Percentiles rank a stretch among this genome's conserved stretches.
phyloP scores from a whole-genome alignment of 1,140 invertebrate genomes.

The Ladona fulva region DNA sequence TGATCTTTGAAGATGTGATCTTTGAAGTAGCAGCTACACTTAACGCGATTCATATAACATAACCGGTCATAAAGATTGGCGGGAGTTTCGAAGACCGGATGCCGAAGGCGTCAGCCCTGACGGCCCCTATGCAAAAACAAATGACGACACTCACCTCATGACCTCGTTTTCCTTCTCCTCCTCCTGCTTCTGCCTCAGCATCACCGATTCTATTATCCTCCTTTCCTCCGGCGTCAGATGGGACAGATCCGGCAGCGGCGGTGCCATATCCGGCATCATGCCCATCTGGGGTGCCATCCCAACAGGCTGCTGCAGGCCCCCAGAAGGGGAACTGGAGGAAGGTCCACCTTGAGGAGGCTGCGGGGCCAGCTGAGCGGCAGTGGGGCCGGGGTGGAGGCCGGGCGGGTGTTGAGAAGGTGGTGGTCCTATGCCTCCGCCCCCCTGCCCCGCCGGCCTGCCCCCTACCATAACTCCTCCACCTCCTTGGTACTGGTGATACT shows the following conservation, averaged over 20 bases:
- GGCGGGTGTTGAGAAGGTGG: background rate
- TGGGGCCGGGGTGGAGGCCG: background rate
- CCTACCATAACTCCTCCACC: background rate
- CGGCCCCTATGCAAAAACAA: background rate
- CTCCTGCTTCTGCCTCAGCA: constrained; percentile 92
- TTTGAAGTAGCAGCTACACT: too few relatives aligned
- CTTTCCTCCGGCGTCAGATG: constrained; percentile 96
- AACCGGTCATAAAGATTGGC: background rate
- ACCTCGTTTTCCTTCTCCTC: constrained; percentile 92
- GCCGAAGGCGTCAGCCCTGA: too few relatives aligned
- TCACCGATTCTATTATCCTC: constrained; percentile 92
- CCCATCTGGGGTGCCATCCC: background rate
- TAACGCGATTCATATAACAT: too few relatives aligned
- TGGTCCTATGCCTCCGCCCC: background rate
- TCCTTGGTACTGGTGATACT: background rate
- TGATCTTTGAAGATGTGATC: too few relatives aligned
- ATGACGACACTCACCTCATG: constrained; percentile 64
- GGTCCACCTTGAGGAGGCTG: background rate
- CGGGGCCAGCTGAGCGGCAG: background rate
- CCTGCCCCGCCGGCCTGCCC: background rate
- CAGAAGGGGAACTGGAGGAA: background rate
- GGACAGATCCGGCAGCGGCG: constrained; percentile 89
- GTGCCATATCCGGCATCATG: constrained; percentile 20
- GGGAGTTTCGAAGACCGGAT: background rate
- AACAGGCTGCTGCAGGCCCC: background rate